These are phyloP conservation scores for Clarias laeviceps DNA, from an alignment of 2,797 vertebrate species.

Conservation along the genomic window DNA sequence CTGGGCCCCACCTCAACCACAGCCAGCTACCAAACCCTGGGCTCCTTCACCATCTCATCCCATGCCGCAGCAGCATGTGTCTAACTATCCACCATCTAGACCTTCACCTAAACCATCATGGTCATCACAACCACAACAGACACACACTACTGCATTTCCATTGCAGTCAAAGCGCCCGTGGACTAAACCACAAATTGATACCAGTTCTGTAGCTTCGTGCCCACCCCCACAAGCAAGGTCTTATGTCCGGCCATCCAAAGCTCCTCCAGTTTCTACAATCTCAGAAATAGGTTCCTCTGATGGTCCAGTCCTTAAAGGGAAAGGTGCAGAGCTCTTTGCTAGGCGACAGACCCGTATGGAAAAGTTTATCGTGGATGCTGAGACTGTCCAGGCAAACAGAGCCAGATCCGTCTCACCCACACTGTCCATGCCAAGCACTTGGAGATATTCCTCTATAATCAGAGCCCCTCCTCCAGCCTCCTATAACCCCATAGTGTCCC, in stretches of 20 bases:
- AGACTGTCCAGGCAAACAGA: slow-evolving; percentile 84
- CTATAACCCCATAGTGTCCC: slow-evolving; percentile 91
- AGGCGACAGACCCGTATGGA: slow-evolving; percentile 94
- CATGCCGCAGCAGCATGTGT: slow-evolving; percentile 63
- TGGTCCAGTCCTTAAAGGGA: slow-evolving; percentile 82
- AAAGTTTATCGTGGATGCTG: slow-evolving; percentile 89
- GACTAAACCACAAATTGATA: slow-evolving; percentile 61
- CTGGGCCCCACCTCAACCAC: slow-evolving; percentile 58
- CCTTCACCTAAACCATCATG: slow-evolving; percentile 66
- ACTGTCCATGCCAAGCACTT: slow-evolving; percentile 86
- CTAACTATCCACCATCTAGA: slow-evolving; percentile 59
- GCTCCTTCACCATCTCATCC: slow-evolving; percentile 64
- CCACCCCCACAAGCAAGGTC: slow-evolving; percentile 63
- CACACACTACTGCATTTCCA: slow-evolving; percentile 64
- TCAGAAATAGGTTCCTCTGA: slow-evolving; percentile 69
- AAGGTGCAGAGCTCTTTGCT: slow-evolving; percentile 90
- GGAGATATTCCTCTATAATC: slow-evolving; percentile 93
- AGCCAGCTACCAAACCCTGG: slow-evolving; percentile 65
- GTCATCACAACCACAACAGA: slow-evolving; percentile 67
- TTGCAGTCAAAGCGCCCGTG: slow-evolving; percentile 63
- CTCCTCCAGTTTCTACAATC: slow-evolving; percentile 66
- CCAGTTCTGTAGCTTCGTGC: slow-evolving; percentile 67
- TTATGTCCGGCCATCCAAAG: slow-evolving; percentile 67
- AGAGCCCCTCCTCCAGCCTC: slow-evolving; percentile 90
- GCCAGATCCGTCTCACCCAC: slow-evolving; percentile 83